A percentile compares a stretch with the other conserved stretches of the same genome.
Conservation (phyloP, 1,140 invertebrate species). For the Drosophila athabasca region DNA sequence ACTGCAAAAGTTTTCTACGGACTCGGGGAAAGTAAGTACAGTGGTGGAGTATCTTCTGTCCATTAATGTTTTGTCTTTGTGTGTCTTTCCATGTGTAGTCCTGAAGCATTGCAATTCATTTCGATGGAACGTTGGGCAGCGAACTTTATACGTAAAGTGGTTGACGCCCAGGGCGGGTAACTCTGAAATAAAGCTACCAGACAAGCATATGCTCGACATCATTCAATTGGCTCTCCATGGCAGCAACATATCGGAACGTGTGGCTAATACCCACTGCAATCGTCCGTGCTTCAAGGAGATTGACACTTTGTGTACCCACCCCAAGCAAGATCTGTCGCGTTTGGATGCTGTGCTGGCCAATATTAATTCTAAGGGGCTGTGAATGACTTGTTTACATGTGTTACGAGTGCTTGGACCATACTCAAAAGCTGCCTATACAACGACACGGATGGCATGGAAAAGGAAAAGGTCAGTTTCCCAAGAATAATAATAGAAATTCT, state of each 20-base stretch:
- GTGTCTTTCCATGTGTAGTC: not conserved
- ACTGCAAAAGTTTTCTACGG: no score
- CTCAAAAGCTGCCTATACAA: no score
- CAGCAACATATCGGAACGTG: constrained; percentile 85
- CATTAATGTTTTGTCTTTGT: not conserved
- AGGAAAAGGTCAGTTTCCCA: no score
- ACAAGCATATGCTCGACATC: no score
- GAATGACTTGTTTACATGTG: no score
- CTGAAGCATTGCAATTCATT: constrained; percentile 6
- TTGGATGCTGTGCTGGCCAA: constrained; percentile 87
- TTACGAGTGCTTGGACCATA: no score
- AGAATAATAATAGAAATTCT: no score
- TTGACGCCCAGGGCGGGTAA: constrained; percentile 46
- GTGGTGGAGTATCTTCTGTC: not conserved
- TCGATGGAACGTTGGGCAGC: constrained; percentile 15
- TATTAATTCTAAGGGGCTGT: constrained; percentile 88
- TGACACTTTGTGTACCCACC: constrained; percentile 87
- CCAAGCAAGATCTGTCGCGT: constrained; percentile 87
- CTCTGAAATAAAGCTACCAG: constrained; percentile 52
- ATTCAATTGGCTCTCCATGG: no score
- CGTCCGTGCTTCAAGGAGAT: constrained; percentile 88
- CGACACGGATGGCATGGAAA: no score
- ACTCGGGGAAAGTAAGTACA: not conserved
- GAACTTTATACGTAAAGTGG: not conserved
- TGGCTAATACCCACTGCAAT: constrained; percentile 86